Evolutionary conservation across 2,888 invertebrate genomes (phyloP).

Genomic region (Beris chalybata): DNA sequence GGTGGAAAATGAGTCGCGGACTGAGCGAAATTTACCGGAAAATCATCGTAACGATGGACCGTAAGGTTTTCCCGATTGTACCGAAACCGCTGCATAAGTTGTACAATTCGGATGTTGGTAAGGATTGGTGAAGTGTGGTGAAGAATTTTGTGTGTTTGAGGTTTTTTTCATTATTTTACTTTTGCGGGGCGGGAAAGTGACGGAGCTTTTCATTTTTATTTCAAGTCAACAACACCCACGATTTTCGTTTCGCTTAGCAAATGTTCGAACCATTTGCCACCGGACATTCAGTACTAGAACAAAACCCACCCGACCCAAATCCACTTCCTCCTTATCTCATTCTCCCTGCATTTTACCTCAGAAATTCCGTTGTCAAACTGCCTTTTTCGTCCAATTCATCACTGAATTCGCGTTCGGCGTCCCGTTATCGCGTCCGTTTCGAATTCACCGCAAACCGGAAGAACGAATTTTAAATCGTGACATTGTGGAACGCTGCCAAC

Average conservation of each 20-base stretch:
- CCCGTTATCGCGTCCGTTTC: too few relatives aligned
- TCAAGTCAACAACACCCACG: conserved; percentile 45
- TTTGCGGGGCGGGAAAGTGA: not conserved
- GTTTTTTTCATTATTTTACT: not conserved
- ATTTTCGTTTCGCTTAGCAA: conserved; percentile 12
- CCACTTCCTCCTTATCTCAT: not conserved
- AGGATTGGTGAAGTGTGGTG: too few relatives aligned
- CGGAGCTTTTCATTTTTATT: not conserved
- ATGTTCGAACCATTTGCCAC: conserved; percentile 3
- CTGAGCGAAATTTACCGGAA: conserved; percentile 27
- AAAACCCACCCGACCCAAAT: conserved; percentile 1
- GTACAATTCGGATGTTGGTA: conserved; percentile 33
- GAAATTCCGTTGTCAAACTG: not conserved
- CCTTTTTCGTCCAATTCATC: too few relatives aligned
- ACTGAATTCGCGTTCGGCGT: too few relatives aligned
- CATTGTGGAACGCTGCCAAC: conserved; percentile 20
- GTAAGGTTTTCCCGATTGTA: conserved; percentile 26
- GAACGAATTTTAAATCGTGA: too few relatives aligned
- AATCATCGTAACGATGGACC: conserved; percentile 21
- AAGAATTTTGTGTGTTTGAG: not conserved
- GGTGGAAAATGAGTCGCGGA: not conserved
- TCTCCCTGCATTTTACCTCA: not conserved
- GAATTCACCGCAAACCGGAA: too few relatives aligned
- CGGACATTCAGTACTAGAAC: conserved; percentile 9
- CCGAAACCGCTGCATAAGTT: conserved; percentile 30